Percentiles rank a stretch among this genome's conserved stretches.
Conservation (phyloP, 2,888 invertebrate species). For the Chrysolina haemoptera region DNA sequence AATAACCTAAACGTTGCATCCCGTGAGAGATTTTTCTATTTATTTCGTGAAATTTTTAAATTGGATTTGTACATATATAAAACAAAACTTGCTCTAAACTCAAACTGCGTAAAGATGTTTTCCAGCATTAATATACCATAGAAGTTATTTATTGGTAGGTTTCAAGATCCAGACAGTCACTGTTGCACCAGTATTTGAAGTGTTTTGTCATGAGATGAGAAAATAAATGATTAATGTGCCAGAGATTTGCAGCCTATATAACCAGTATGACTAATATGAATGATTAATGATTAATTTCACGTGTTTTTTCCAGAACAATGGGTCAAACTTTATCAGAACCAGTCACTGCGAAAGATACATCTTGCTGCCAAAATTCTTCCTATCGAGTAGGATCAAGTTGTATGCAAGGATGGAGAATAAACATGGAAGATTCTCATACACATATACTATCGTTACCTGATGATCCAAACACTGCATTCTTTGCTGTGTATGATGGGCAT, state of each 20-base stretch:
- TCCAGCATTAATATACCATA: conserved; percentile 9
- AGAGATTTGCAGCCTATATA: not conserved
- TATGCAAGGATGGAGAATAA: conserved; percentile 99
- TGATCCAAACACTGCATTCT: conserved; percentile 93
- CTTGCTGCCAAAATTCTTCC: conserved; percentile 82
- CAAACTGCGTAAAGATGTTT: conserved; percentile 9
- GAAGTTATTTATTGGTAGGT: conserved; percentile 21
- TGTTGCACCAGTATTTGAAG: conserved; percentile 27
- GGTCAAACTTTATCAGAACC: conserved; percentile 98
- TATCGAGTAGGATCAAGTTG: conserved; percentile 93
- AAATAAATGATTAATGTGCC: conserved; percentile 11
- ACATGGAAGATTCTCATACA: conserved; percentile 99
- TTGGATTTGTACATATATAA: not conserved
- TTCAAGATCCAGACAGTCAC: conserved; percentile 12
- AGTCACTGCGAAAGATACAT: conserved; percentile 90
- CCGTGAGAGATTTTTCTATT: conserved; percentile 26
- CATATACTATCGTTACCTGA: conserved; percentile 94
- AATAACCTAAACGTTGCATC: conserved; percentile 28
- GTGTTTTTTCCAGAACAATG: conserved; percentile 74
- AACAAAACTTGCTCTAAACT: not conserved
- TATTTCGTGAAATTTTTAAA: conserved; percentile 5
- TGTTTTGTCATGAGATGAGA: conserved; percentile 30
- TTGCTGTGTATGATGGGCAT: conserved; percentile 97
- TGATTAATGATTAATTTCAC: not conserved
- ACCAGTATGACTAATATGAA: conserved; percentile 2